A percentile compares a stretch with the other conserved stretches of the same genome.
Conservation (phyloP, 2,888 invertebrate species). For the Ormyrus labotus region DNA sequence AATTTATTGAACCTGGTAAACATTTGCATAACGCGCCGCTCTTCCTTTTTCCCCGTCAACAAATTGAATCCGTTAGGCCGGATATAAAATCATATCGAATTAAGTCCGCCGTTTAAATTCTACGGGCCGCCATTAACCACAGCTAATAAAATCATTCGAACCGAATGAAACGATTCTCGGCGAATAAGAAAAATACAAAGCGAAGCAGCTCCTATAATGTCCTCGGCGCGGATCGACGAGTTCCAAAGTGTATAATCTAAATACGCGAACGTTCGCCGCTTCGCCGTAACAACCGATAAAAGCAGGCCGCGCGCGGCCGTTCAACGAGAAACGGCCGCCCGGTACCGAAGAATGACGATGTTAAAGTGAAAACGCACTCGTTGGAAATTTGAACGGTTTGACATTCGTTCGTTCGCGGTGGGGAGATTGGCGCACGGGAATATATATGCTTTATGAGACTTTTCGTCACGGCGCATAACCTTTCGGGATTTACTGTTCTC, state of each 20-base stretch:
- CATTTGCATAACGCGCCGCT: too few relatives aligned
- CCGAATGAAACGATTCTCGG: conserved; percentile 10
- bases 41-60: too few relatives aligned
- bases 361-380: neutral
- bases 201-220: neutral
- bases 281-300: conserved; percentile 10
- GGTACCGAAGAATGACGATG: neutral
- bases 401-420: too few relatives aligned
- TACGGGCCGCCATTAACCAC: conserved; percentile 2
- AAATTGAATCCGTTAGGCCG: too few relatives aligned
- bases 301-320: neutral
- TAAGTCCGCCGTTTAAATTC: conserved; percentile 4
- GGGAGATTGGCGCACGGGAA: too few relatives aligned
- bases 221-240: neutral
- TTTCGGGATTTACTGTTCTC: too few relatives aligned
- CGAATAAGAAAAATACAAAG: neutral
- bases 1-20: too few relatives aligned
- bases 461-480: too few relatives aligned
- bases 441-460: too few relatives aligned
- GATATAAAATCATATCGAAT: neutral
- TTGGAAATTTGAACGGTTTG: conserved; percentile 18
- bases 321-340: conserved; percentile 12
- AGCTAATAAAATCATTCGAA: conserved; percentile 23
- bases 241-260: conserved; percentile 21
- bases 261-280: conserved; percentile 12